Evolutionary conservation across 2,888 invertebrate species (phyloP).

Genomic region (Strigamia transsilvanica): DNA sequence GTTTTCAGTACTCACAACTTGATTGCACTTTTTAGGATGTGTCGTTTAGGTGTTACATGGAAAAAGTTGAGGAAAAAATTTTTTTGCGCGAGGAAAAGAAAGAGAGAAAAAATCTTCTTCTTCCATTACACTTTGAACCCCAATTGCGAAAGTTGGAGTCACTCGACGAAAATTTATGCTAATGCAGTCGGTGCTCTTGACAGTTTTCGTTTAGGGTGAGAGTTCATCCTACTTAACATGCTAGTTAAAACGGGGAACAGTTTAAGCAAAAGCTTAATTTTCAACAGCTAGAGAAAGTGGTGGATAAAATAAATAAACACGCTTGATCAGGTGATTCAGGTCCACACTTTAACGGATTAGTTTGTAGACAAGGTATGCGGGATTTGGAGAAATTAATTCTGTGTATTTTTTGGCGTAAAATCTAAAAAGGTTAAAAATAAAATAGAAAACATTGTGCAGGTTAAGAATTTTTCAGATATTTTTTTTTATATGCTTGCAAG

Average conservation of each 20-base stretch:
- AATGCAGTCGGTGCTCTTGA: slow-evolving; percentile 41
- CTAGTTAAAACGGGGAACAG: slow-evolving; percentile 32
- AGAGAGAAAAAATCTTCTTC: neutral
- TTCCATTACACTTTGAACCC: slow-evolving; percentile 37
- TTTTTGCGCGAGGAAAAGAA: neutral
- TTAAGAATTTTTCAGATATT: neutral
- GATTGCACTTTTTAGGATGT: slow-evolving; percentile 45
- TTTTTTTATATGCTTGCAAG: neutral
- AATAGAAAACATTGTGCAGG: neutral
- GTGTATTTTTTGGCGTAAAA: neutral
- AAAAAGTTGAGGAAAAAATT: neutral
- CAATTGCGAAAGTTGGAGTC: neutral
- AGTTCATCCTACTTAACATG: slow-evolving; percentile 48
- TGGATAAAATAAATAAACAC: slow-evolving; percentile 23
- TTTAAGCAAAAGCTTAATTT: slow-evolving; percentile 40
- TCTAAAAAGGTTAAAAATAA: neutral
- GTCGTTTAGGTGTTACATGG: slow-evolving; percentile 24
- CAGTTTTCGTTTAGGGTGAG: slow-evolving; percentile 43
- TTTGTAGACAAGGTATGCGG: neutral
- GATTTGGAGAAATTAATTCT: neutral
- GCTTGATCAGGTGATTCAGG: slow-evolving; percentile 22
- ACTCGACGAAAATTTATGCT: slow-evolving; percentile 33
- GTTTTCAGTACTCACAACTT: slow-evolving; percentile 27
- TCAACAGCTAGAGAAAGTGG: slow-evolving; percentile 25
- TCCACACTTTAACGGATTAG: slow-evolving; percentile 34